These are phyloP conservation scores for Ammospiza nelsoni DNA, from an alignment of 2,113 vertebrate genomes.

Conservation along the genomic window DNA sequence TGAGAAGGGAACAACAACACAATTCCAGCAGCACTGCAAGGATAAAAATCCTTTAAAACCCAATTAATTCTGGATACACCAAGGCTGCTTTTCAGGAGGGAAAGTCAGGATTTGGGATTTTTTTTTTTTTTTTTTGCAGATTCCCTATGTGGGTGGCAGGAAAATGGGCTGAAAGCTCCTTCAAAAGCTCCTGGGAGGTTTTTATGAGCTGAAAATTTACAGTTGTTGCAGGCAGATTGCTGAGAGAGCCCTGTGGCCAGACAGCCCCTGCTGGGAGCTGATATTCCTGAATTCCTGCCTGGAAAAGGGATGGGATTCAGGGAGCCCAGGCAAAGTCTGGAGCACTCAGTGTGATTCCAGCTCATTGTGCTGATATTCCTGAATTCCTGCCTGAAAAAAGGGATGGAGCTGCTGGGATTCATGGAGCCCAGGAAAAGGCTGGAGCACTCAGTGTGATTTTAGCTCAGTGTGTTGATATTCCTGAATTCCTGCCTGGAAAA, in stretches of 20 bases:
- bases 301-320: accelerated
- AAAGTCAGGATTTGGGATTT: neutral
- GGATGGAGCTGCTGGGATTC: too few species aligned
- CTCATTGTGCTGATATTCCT: too few species aligned
- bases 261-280: neutral
- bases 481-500: too few species aligned
- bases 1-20: neutral
- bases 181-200: neutral
- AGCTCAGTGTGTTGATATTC: too few species aligned
- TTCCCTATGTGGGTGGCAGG: neutral
- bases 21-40: neutral
- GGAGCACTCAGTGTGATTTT: too few species aligned
- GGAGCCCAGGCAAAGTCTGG: too few species aligned
- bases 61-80: neutral
- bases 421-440: too few species aligned
- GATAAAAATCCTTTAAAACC: neutral
- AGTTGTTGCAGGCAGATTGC: slow-evolving; percentile 22
- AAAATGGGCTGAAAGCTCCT: slow-evolving; percentile 13
- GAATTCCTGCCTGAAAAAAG: too few species aligned
- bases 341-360: too few species aligned
- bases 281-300: too few species aligned
- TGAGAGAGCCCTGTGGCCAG: neutral
- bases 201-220: slow-evolving; percentile 7
- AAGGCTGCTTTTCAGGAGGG: neutral
- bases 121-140: neutral